Conservation (phyloP, 2,888 invertebrate species). For the Caenorhabditis macrosperma region DNA sequence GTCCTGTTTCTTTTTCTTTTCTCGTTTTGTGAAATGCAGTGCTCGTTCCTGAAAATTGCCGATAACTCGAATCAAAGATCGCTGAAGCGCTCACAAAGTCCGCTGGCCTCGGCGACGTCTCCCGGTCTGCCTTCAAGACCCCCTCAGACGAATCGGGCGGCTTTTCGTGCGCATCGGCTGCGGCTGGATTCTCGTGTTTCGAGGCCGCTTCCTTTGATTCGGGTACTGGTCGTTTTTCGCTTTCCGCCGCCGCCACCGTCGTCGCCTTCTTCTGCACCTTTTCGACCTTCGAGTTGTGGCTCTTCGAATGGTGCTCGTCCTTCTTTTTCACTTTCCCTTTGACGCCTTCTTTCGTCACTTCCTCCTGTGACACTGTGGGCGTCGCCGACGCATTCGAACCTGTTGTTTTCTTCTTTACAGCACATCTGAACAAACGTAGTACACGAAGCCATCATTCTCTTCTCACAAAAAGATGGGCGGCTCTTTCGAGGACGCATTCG, state of each 20-base stretch:
- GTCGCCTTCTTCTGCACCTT: slow-evolving; percentile 1
- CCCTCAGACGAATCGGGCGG: too few species aligned
- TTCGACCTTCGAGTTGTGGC: background rate
- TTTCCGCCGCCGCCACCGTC: too few species aligned
- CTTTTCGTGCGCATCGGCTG: too few species aligned
- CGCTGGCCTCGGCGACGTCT: slow-evolving; percentile 15
- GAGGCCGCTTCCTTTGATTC: too few species aligned
- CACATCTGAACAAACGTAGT: background rate
- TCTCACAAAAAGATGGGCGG: too few species aligned
- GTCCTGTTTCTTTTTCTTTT: background rate
- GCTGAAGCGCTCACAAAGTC: background rate
- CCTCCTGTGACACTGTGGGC: background rate
- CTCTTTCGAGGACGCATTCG: too few species aligned
- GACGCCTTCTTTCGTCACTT: background rate
- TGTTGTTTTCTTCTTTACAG: background rate
- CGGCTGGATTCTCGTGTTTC: too few species aligned
- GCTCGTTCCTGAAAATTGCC: background rate
- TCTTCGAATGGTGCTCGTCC: background rate
- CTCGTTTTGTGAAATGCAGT: slow-evolving; percentile 10
- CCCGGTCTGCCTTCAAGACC: too few species aligned
- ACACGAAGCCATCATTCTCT: too few species aligned
- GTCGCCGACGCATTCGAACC: background rate
- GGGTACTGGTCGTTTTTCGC: too few species aligned
- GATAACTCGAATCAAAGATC: background rate
- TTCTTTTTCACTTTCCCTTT: slow-evolving; percentile 9